These are phyloP conservation scores for Amphipyra tragopoginis DNA, from an alignment of 2,888 invertebrate genomes.

Conservation along the genomic window DNA sequence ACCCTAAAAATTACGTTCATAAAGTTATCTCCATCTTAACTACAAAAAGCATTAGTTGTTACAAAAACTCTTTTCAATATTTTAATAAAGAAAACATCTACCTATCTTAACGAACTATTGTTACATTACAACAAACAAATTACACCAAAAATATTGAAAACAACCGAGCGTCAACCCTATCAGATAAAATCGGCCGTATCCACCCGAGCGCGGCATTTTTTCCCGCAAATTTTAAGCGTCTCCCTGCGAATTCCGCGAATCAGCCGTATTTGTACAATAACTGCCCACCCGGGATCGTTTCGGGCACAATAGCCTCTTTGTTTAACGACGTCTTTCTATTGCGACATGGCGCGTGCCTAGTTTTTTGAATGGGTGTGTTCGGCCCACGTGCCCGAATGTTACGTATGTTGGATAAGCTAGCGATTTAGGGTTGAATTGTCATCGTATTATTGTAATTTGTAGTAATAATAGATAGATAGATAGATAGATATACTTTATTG, in stretches of 20 bases:
- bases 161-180: constrained; percentile 74
- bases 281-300: constrained; percentile 77
- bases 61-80: not conserved
- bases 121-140: constrained; percentile 13
- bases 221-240: constrained; percentile 86
- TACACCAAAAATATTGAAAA: constrained; percentile 31
- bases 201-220: constrained; percentile 76
- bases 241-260: constrained; percentile 81
- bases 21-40: too few relatives aligned
- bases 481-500: too few relatives aligned
- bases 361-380: constrained; percentile 78
- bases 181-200: constrained; percentile 69
- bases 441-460: constrained; percentile 48
- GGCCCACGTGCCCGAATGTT: constrained; percentile 64
- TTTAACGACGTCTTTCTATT: constrained; percentile 87
- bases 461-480: too few relatives aligned
- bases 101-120: constrained; percentile 48
- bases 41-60: too few relatives aligned
- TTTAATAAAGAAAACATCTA: constrained; percentile 1
- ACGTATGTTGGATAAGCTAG: constrained; percentile 58
- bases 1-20: too few relatives aligned
- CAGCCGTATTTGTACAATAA: constrained; percentile 85
- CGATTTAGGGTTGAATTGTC: constrained; percentile 58
- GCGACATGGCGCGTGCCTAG: constrained; percentile 77
- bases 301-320: constrained; percentile 81